A percentile compares a stretch with the other conserved stretches of the same genome.
phyloP scores from a whole-genome alignment of 2,888 invertebrate species.

The Ornithoptera priamus region DNA sequence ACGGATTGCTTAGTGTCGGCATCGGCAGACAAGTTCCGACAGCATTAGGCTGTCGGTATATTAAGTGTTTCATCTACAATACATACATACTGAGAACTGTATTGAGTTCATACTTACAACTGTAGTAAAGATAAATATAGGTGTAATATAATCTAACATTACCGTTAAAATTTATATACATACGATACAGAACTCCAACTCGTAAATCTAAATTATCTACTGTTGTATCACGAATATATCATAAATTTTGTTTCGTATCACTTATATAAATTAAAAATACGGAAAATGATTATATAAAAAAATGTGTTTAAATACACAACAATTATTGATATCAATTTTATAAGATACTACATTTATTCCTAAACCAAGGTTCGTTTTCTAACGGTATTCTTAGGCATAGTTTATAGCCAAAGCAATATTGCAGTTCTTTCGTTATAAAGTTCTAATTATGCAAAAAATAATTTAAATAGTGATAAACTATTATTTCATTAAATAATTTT shows the following conservation, averaged over 20 bases:
- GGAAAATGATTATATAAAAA: not conserved
- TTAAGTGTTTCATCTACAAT: not conserved
- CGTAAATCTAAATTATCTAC: conserved; percentile 25
- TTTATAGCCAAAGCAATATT: not conserved
- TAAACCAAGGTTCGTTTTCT: not conserved
- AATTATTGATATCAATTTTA: too few species aligned
- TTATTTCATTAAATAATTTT: too few species aligned
- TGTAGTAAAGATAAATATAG: not conserved
- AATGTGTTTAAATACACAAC: not conserved
- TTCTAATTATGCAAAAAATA: too few species aligned
- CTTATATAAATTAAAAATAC: not conserved
- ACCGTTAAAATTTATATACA: not conserved
- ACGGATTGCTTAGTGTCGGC: not conserved
- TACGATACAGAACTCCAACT: conserved; percentile 1
- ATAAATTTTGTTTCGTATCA: conserved; percentile 1
- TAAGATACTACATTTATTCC: not conserved
- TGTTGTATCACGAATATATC: conserved; percentile 13
- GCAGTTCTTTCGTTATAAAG: too few species aligned
- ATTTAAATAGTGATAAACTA: too few species aligned
- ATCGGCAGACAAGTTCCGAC: conserved; percentile 1
- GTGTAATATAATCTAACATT: conserved; percentile 10
- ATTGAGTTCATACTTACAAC: not conserved
- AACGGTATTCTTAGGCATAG: too few species aligned
- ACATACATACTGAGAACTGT: too few species aligned
- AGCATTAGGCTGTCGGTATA: not conserved